Percentiles rank a stretch among this genome's conserved stretches.
phyloP scores from a whole-genome alignment of 2,113 vertebrate genomes.

The Brachirus orientalis region DNA sequence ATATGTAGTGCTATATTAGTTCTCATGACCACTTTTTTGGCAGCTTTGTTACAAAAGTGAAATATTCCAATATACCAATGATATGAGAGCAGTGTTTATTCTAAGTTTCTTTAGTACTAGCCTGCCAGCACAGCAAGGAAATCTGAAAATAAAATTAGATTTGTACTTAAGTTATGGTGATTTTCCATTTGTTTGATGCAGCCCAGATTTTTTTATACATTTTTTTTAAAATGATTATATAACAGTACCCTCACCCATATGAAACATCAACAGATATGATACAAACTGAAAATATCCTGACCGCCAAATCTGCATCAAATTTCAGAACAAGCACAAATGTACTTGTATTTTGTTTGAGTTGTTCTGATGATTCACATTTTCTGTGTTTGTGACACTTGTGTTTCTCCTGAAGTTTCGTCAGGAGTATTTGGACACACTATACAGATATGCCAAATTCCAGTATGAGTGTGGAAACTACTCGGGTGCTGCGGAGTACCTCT shows the following conservation, averaged over 20 bases:
- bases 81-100: conserved; percentile 25
- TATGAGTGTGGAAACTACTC: conserved; percentile 99
- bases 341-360: conserved; percentile 2
- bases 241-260: not conserved
- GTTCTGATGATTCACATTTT: conserved; percentile 6
- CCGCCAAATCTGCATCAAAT: conserved; percentile 23
- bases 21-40: conserved; percentile 32
- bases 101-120: conserved; percentile 19
- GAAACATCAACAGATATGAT: not conserved
- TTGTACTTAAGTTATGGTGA: not conserved
- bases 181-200: not conserved
- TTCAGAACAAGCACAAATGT: not conserved
- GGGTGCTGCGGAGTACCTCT: conserved; percentile 96
- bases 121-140: conserved; percentile 7
- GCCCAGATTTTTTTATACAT: not conserved
- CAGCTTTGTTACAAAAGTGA: conserved; percentile 30
- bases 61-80: conserved; percentile 36
- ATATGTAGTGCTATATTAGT: conserved; percentile 15
- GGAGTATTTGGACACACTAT: conserved; percentile 96
- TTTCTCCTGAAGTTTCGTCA: conserved; percentile 89
- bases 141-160: conserved; percentile 3
- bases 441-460: conserved; percentile 98
- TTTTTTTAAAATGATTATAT: not conserved
- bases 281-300: too few species aligned
- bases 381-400: conserved; percentile 12